Percentiles rank a stretch among this genome's conserved stretches.
Conservation (phyloP, 1,140 invertebrate genomes). For the Oreohelix idahoensis region DNA sequence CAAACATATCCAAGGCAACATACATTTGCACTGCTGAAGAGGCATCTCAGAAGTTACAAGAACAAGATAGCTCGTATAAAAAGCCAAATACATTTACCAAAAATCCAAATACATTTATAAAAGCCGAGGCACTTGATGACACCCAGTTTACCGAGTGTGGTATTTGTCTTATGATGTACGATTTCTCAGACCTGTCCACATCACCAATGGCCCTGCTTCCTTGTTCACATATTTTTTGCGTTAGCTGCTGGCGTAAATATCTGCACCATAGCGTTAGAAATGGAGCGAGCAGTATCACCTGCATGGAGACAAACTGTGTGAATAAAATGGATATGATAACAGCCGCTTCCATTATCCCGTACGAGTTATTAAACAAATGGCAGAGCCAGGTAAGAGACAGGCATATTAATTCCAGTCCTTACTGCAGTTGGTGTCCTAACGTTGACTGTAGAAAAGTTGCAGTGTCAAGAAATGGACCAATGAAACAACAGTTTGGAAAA, state of each 20-base stretch:
- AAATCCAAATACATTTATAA: background rate
- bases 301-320: background rate
- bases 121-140: background rate
- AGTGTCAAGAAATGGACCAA: background rate
- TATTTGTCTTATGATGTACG: background rate
- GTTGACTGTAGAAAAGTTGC: constrained; percentile 1
- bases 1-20: background rate
- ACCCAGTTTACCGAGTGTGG: background rate
- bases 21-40: background rate
- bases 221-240: constrained; percentile 11
- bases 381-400: background rate
- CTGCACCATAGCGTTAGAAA: background rate
- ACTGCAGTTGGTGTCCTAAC: constrained; percentile 16
- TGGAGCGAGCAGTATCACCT: background rate
- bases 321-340: background rate
- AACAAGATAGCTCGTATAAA: background rate
- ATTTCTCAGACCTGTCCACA: background rate
- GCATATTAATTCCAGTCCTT: background rate
- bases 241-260: constrained; percentile 13
- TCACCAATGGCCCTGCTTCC: background rate
- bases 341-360: background rate
- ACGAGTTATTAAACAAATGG: background rate
- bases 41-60: background rate
- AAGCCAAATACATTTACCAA: background rate
- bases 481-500: constrained; percentile 20